Evolutionary conservation across 2,888 invertebrate species (phyloP).

Genomic region (Nephrotoma appendiculata): DNA sequence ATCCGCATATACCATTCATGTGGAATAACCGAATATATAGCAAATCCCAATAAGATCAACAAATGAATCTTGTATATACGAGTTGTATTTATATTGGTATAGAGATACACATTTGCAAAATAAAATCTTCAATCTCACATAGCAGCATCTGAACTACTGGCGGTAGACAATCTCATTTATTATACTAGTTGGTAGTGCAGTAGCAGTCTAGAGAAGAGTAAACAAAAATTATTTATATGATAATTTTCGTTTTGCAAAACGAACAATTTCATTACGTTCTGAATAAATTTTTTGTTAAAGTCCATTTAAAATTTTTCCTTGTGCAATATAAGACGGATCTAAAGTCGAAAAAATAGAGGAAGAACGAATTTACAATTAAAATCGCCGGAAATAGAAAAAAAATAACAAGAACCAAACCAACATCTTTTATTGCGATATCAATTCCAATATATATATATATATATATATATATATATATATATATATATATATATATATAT

Average conservation of each 20-base stretch:
- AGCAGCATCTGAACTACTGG: background rate
- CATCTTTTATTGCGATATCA: background rate
- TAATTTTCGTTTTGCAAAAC: background rate
- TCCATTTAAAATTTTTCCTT: background rate
- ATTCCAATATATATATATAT: background rate
- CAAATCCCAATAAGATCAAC: background rate
- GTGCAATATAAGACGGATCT: background rate
- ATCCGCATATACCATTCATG: background rate
- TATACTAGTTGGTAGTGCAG: no score
- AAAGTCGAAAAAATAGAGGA: background rate
- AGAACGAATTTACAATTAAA: background rate
- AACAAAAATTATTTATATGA: background rate
- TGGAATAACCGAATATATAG: background rate
- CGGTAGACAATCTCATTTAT: background rate
- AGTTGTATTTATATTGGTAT: background rate
- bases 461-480: no score
- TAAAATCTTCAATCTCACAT: background rate
- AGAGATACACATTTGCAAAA: background rate
- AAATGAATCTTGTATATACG: background rate
- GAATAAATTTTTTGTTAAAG: background rate
- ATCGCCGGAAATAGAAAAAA: background rate
- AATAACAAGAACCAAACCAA: background rate
- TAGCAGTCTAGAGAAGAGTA: background rate
- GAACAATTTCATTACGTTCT: background rate
- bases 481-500: no score